Evolutionary conservation across 2,113 vertebrate species (phyloP).

Genomic region (Hippoglossus stenolepis): DNA sequence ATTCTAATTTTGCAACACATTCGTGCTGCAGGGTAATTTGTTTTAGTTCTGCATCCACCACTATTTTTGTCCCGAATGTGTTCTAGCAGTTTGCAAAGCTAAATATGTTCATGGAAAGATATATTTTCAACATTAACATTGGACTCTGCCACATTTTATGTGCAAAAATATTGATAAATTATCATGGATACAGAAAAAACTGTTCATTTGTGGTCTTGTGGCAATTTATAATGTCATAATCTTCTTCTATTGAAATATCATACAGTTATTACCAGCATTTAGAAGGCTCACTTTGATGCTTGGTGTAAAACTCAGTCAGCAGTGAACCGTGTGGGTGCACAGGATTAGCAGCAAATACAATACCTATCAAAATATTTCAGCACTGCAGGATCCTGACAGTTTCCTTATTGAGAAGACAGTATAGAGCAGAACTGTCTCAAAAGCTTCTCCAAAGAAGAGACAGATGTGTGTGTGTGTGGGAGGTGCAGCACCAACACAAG

Average conservation of each 20-base stretch:
- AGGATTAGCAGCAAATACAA: slow-evolving; percentile 48
- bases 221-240: background rate
- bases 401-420: slow-evolving; percentile 34
- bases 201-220: background rate
- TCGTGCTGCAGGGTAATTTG: slow-evolving; percentile 32
- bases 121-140: slow-evolving; percentile 25
- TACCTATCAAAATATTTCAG: slow-evolving; percentile 39
- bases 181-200: background rate
- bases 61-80: slow-evolving; percentile 27
- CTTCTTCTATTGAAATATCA: slow-evolving; percentile 14
- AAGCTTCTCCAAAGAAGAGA: slow-evolving; percentile 26
- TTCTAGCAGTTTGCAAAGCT: slow-evolving; percentile 11
- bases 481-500: slow-evolving; percentile 10
- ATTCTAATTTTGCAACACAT: slow-evolving; percentile 31
- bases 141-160: background rate
- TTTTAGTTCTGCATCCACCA: slow-evolving; percentile 33
- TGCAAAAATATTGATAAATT: background rate
- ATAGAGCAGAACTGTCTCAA: slow-evolving; percentile 39
- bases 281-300: slow-evolving; percentile 19
- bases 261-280: slow-evolving; percentile 12
- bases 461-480: slow-evolving; percentile 50
- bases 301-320: slow-evolving; percentile 17
- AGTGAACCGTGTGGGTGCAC: slow-evolving; percentile 39
- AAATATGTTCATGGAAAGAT: slow-evolving; percentile 31
- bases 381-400: slow-evolving; percentile 7